These are phyloP conservation scores for Fulica atra DNA, from an alignment of 2,113 vertebrate genomes.

Conservation along the genomic window DNA sequence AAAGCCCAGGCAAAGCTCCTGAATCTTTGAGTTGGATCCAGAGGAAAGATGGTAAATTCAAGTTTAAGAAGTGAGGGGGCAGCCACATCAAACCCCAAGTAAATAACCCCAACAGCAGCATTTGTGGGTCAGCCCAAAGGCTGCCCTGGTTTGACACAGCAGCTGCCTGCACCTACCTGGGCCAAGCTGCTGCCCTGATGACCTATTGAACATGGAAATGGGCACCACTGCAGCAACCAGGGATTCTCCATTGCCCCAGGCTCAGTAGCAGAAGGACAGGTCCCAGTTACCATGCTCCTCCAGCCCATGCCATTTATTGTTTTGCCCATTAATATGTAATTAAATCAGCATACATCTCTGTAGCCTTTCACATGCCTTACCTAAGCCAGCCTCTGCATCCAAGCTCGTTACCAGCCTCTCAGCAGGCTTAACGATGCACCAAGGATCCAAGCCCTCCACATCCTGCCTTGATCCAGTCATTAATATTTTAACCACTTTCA, in stretches of 20 bases:
- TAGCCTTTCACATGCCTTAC: background rate
- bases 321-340: fast-evolving
- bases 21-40: background rate
- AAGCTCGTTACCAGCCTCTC: background rate
- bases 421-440: background rate
- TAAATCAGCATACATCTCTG: background rate
- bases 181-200: fast-evolving
- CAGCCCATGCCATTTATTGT: fast-evolving
- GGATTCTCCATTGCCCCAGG: fast-evolving
- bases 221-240: background rate
- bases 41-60: background rate
- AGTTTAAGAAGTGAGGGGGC: background rate
- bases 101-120: too few species aligned
- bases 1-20: background rate
- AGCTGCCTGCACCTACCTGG: background rate
- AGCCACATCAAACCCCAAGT: background rate
- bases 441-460: background rate
- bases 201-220: fast-evolving
- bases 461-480: background rate
- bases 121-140: background rate
- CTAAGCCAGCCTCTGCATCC: background rate
- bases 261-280: background rate
- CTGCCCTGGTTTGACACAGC: background rate
- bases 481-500: constrained; percentile 40
- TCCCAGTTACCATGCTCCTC: fast-evolving